A percentile compares a stretch with the other conserved stretches of the same genome.
These are phyloP conservation scores for Scaptomyza reducta DNA, from an alignment of 2,888 invertebrate species.

Conservation along the genomic window DNA sequence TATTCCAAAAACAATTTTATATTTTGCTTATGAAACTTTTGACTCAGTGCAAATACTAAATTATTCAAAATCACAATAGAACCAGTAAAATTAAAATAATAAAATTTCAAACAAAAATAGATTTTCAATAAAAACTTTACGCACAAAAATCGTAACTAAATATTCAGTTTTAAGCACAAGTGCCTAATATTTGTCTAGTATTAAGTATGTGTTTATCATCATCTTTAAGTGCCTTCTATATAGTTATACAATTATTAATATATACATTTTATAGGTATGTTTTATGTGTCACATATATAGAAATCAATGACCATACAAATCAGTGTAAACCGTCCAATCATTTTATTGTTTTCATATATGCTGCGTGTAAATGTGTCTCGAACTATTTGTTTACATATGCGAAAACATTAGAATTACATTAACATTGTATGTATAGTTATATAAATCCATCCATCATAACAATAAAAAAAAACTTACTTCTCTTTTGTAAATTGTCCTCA, in stretches of 20 bases:
- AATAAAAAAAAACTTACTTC: constrained; percentile 21
- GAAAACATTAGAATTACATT: constrained; percentile 50
- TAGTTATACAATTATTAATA: constrained; percentile 10
- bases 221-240: constrained; percentile 30
- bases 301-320: constrained; percentile 71
- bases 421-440: constrained; percentile 28
- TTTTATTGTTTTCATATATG: constrained; percentile 65
- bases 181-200: constrained; percentile 47
- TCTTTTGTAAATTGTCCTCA: constrained; percentile 42
- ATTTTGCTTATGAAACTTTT: neutral
- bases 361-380: constrained; percentile 47
- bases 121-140: neutral
- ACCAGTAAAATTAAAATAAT: neutral
- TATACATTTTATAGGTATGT: constrained; percentile 50
- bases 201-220: constrained; percentile 39
- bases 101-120: neutral
- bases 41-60: neutral
- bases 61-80: neutral
- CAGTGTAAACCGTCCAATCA: constrained; percentile 83
- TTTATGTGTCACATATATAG: constrained; percentile 73
- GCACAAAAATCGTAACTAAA: constrained; percentile 20
- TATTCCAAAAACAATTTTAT: neutral
- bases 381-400: constrained; percentile 39
- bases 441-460: constrained; percentile 15
- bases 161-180: constrained; percentile 37